Base-by-base conservation (phyloP, 2,888 invertebrate genomes). In the Nycteola revayana region DNA sequence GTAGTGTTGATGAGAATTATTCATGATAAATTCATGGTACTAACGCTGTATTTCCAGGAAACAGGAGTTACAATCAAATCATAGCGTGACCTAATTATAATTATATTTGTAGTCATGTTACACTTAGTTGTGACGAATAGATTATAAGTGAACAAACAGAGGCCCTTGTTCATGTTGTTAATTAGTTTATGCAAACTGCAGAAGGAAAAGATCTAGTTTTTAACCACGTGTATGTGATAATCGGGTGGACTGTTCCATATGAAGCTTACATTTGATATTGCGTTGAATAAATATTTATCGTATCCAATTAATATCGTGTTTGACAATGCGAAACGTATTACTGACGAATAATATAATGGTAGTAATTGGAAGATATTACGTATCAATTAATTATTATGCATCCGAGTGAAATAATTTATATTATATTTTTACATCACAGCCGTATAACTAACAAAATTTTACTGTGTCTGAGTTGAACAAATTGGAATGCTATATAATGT, bases 141-240 rank as follows among this genome's bases (percentile, higher is more conserved):
- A 62, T 60, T 56, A n/a, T n/a, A 61, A 46, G 37, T 54, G 35
- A 56, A 56, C 63, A 66, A 71, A 69, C 44, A 69, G 31, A 55
- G 39, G 49, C 43, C 50, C 56, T 60, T 49, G 47, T 60, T 55
- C 49, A 36, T 52, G 49, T 60, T 41, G 35, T 41, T 69, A 70
- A 71, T 68, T 67, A 66, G 67, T 64, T 49, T 60, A 60, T 66
- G 57, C 60, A 69, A 66, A 70, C 59, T 53, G 43, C 37, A 59
- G 48, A 43, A 60, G 49, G 52, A 62, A 66, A 55, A 64, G 61
- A 75, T 67, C 74, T 70, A 72, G 75, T 66, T 74, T 58, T 53
- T 42, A 28, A 42, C 50, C 75, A 67, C 75, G 76, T 75, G 76
- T 68, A 75, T 33, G 31, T 18, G 73, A 75, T 73, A 75, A 74